phyloP scores from a whole-genome alignment of 2,113 vertebrate species.

The Felis chaus region DNA sequence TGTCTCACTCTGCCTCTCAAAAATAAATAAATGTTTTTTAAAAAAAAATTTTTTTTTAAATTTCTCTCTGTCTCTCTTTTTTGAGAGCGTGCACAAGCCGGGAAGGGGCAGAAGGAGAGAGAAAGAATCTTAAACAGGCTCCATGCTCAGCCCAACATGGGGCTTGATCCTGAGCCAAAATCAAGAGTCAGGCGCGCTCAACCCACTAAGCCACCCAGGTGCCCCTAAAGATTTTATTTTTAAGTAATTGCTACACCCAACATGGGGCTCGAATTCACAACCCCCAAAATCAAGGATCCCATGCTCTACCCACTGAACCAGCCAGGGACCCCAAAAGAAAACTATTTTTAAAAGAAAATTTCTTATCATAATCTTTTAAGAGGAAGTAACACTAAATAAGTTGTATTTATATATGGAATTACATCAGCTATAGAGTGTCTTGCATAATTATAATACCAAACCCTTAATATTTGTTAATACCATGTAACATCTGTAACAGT shows the following conservation, averaged over 20 bases:
- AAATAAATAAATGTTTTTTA: too few relatives aligned
- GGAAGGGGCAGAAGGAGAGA: too few relatives aligned
- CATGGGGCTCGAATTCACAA: neutral
- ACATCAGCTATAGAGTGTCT: neutral
- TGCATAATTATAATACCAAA: neutral
- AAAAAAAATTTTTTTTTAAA: too few relatives aligned
- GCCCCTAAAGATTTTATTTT: neutral
- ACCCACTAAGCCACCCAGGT: too few relatives aligned
- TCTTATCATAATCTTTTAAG: conserved; percentile 8
- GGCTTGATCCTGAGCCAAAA: too few relatives aligned
- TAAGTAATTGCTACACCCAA: neutral
- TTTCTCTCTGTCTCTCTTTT: too few relatives aligned
- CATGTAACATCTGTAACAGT: neutral
- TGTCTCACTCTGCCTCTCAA: too few relatives aligned
- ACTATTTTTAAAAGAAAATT: neutral
- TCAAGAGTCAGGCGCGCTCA: too few relatives aligned
- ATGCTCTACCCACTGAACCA: neutral
- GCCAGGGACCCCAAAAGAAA: neutral
- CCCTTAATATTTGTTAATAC: neutral
- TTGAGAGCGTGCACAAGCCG: too few relatives aligned
- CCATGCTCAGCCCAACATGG: too few relatives aligned
- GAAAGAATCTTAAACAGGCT: too few relatives aligned
- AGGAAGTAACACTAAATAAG: neutral
- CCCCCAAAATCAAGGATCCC: neutral
- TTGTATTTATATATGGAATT: neutral